These are phyloP conservation scores for Callimorpha dominula DNA, from an alignment of 2,888 invertebrate genomes.

Conservation along the genomic window DNA sequence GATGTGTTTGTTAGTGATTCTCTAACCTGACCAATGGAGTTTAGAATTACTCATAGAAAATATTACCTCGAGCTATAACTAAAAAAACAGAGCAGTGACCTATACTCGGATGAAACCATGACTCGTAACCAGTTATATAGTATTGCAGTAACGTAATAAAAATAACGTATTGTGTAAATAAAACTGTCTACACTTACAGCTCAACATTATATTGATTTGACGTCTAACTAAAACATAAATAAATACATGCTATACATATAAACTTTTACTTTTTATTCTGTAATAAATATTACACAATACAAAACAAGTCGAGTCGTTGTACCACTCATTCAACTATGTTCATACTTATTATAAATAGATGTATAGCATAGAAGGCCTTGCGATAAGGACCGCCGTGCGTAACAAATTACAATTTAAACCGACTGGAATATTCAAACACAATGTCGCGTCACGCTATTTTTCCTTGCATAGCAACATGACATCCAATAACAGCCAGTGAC, in stretches of 20 bases:
- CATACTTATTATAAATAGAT: constrained; percentile 1
- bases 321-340: constrained; percentile 23
- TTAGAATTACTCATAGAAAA: background rate
- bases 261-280: background rate
- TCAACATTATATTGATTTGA: background rate
- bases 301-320: constrained; percentile 35
- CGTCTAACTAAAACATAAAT: constrained; percentile 1
- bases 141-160: background rate
- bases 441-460: background rate
- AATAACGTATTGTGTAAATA: background rate
- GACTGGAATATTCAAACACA: constrained; percentile 27
- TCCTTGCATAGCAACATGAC: background rate
- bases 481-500: background rate
- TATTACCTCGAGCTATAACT: background rate
- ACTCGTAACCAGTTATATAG: too few relatives aligned
- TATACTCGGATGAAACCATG: background rate
- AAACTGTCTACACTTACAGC: background rate
- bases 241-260: background rate
- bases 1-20: background rate
- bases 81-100: background rate
- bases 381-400: constrained; percentile 49
- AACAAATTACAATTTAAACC: constrained; percentile 47
- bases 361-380: constrained; percentile 50
- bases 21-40: background rate
- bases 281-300: constrained; percentile 7